Base-by-base conservation (phyloP, 2,888 invertebrate genomes). In the Diaperis boleti region DNA sequence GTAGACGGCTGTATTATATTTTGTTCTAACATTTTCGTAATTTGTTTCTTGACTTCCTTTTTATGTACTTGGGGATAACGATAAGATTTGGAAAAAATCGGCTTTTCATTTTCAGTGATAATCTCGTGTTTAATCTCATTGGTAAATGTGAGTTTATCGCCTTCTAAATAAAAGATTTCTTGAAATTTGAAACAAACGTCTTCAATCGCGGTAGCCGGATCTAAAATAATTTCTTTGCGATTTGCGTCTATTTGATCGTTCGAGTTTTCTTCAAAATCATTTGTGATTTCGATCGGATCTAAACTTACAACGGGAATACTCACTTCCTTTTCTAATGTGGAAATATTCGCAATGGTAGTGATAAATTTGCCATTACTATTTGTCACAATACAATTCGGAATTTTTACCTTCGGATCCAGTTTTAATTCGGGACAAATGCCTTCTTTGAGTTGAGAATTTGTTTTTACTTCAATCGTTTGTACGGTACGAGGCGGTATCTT, bases 41-140 rank as follows among this genome's bases (percentile, higher is more conserved):
- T 70, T 66, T 80, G 76, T 4, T 45, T 67, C 2, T 77, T 68
- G 0, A 80, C 77, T 65, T 78, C 79, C n/a, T 47, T 20, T 54
- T 75, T 67, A 66, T 78, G 74, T 13, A 72, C 65, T 15, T 74
- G 68, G 0, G 79, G 80, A 54, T 78, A 79, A 6, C 78, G 65
- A 61, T 80, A 79, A 2, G 71, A 68, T 71, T 78, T 77, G 0
- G 73, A 62, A 41, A 71, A 73, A 2, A 78, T 70, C 0, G 78
- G 78, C 5, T 65, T 62, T 5, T 69, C 47, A 1, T 70, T 67
- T 0, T 61, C 69, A 0, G 74, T 76, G 20, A 66, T 63, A n/a
- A 82, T 81, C 41, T 73, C 59, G 33, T 81, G 79, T 59, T 72
- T 73, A 0, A 77, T 67, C 6, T 69, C 42, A 31, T 59, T 61